A percentile compares a stretch with the other conserved stretches of the same genome.
Conservation (phyloP, 2,888 invertebrate genomes). For the Philaethria dido region DNA sequence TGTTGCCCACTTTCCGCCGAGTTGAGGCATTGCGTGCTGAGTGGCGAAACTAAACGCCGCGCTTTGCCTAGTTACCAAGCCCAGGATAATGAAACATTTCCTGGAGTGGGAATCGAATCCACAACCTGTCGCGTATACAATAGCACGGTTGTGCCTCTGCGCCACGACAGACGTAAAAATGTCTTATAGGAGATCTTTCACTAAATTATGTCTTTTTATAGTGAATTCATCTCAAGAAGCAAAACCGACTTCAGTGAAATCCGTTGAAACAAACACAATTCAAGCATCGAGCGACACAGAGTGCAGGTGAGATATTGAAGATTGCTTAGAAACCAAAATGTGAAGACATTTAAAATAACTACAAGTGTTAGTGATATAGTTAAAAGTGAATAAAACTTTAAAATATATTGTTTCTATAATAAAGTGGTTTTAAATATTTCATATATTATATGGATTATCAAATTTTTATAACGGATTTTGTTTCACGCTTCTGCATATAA, state of each 20-base stretch:
- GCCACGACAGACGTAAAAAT: too few species aligned
- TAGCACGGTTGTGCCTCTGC: too few species aligned
- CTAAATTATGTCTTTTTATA: conserved; percentile 23
- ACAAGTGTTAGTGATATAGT: conserved; percentile 22
- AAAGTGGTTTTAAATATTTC: conserved; percentile 5
- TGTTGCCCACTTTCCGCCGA: too few species aligned
- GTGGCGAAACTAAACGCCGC: too few species aligned
- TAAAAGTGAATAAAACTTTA: conserved; percentile 17
- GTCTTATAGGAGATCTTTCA: too few species aligned
- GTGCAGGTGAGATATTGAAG: conserved; percentile 37
- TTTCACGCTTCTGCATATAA: background rate
- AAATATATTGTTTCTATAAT: conserved; percentile 7
- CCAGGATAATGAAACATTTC: too few species aligned
- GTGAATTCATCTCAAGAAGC: conserved; percentile 29
- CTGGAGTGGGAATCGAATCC: too few species aligned
- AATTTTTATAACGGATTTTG: background rate
- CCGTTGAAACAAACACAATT: conserved; percentile 31
- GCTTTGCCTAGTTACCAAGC: too few species aligned
- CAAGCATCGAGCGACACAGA: conserved; percentile 27
- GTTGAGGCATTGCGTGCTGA: too few species aligned
- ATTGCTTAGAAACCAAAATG: conserved; percentile 41
- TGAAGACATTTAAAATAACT: conserved; percentile 13
- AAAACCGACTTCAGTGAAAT: conserved; percentile 27
- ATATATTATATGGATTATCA: background rate
- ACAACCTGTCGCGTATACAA: too few species aligned